phyloP scores from a whole-genome alignment of 2,888 invertebrate species.

The Ectropis crepuscularia region DNA sequence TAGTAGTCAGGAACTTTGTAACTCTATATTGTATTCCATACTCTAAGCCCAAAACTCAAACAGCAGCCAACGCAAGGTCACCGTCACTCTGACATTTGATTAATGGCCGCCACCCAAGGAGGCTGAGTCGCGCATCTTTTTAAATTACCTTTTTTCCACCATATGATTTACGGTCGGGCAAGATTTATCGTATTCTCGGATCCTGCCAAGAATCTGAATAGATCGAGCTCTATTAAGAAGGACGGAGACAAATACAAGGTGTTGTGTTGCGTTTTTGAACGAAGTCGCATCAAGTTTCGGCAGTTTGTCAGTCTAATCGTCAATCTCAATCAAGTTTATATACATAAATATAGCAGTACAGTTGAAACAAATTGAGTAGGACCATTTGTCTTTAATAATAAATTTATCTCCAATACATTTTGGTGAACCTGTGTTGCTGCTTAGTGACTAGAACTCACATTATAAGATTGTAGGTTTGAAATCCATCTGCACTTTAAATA shows the following conservation, averaged over 20 bases:
- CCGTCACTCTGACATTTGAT: constrained; percentile 51
- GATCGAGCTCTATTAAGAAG: constrained; percentile 26
- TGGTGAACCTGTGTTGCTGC: too few species aligned
- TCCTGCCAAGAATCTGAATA: constrained; percentile 36
- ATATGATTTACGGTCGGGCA: constrained; percentile 40
- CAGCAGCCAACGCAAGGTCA: constrained; percentile 23
- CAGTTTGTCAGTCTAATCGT: neutral
- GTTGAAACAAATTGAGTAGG: too few species aligned
- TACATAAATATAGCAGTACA: too few species aligned
- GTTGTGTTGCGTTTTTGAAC: constrained; percentile 19
- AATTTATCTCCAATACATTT: too few species aligned
- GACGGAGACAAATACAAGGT: constrained; percentile 18
- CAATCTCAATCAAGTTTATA: too few species aligned
- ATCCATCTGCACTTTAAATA: too few species aligned
- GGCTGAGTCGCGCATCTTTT: constrained; percentile 54
- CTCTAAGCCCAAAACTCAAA: constrained; percentile 4
- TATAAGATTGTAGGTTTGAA: too few species aligned
- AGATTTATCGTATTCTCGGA: constrained; percentile 37
- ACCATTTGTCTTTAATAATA: too few species aligned
- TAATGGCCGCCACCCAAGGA: constrained; percentile 47
- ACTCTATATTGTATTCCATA: too few species aligned
- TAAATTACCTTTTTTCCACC: constrained; percentile 45
- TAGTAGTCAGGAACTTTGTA: too few species aligned
- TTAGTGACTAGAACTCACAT: too few species aligned
- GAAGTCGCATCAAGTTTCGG: constrained; percentile 6